These are phyloP conservation scores for Argyra leucocephala DNA, from an alignment of 2,888 invertebrate species.

Conservation along the genomic window DNA sequence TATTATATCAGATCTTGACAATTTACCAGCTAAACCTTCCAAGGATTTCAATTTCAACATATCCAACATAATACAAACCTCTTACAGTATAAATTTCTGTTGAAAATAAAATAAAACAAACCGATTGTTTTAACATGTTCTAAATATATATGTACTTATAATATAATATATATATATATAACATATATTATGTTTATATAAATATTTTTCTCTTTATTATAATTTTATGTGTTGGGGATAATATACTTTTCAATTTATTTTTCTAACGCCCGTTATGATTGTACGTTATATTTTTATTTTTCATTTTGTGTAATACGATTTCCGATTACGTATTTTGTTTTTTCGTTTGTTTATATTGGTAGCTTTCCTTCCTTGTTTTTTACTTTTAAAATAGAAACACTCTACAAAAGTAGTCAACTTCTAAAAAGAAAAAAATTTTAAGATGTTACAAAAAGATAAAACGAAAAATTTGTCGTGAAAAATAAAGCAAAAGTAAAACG, in stretches of 20 bases:
- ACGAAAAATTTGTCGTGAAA: not conserved
- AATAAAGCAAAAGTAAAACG: not conserved
- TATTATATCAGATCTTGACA: conserved; percentile 7
- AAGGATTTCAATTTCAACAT: conserved; percentile 4
- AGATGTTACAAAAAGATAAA: not conserved
- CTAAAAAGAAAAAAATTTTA: not conserved
- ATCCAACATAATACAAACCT: not conserved
- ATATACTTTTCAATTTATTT: no score
- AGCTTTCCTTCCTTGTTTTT: not conserved
- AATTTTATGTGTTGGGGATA: no score
- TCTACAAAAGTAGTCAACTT: not conserved
- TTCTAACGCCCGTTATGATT: not conserved
- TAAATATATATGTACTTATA: no score
- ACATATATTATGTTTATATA: no score
- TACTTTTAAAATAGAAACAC: no score
- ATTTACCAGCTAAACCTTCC: conserved; percentile 12
- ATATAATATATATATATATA: no score
- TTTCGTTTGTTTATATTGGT: not conserved
- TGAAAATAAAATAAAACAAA: no score
- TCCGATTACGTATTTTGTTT: not conserved
- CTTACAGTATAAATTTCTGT: not conserved
- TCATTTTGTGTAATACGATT: not conserved
- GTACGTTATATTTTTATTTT: not conserved
- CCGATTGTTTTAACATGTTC: no score
- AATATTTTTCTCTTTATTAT: no score